Conservation (phyloP, 2,113 vertebrate species). For the Tyto alba region DNA sequence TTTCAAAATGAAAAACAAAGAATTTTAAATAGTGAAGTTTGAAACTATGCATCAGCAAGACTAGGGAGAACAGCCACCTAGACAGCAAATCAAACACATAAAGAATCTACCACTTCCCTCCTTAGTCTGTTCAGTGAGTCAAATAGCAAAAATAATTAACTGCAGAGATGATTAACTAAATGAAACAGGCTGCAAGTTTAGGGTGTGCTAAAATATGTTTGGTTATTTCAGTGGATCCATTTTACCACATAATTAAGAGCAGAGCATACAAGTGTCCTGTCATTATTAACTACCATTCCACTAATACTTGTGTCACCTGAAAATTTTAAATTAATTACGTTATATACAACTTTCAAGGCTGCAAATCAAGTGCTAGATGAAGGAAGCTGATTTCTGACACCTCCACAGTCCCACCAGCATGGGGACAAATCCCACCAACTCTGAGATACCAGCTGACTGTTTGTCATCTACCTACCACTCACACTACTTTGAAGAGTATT, state of each 20-base stretch:
- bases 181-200: background rate
- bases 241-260: fast-evolving
- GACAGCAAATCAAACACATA: background rate
- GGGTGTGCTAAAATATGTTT: background rate
- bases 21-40: background rate
- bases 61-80: background rate
- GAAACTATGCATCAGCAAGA: background rate
- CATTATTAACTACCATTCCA: background rate
- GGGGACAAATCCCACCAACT: background rate
- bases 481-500: background rate
- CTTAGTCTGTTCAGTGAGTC: background rate
- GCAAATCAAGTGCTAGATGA: background rate
- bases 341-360: background rate
- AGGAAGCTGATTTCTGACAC: background rate
- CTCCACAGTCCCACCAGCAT: background rate
- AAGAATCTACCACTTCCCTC: background rate
- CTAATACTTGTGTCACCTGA: background rate
- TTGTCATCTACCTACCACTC: background rate
- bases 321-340: background rate
- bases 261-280: background rate
- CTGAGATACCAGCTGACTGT: background rate
- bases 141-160: background rate
- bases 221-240: background rate
- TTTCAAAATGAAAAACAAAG: background rate
- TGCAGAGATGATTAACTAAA: background rate